These are phyloP conservation scores for Typhlomys cinereus DNA, from an alignment of 2,113 vertebrate genomes.

Conservation along the genomic window DNA sequence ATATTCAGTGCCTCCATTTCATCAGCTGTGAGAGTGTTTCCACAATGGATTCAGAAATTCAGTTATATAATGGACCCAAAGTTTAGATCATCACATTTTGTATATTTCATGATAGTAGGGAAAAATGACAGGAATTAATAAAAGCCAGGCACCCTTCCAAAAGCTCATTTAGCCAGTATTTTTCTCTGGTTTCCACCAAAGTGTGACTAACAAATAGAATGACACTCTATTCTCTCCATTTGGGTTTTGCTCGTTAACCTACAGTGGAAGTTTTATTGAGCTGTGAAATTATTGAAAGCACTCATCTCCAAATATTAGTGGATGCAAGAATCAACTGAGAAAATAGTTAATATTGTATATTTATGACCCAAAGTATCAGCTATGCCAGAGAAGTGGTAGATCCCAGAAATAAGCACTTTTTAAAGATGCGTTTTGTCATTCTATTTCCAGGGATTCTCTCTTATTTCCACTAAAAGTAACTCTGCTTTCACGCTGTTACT, in stretches of 20 bases:
- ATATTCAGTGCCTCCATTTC: not conserved
- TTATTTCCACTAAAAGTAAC: not conserved
- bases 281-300: slow-evolving; percentile 62
- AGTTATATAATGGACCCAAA: slow-evolving; percentile 24
- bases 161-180: slow-evolving; percentile 53
- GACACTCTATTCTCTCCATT: slow-evolving; percentile 46
- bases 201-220: slow-evolving; percentile 65
- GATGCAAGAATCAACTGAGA: slow-evolving; percentile 40
- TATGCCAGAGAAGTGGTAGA: not conserved
- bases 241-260: slow-evolving; percentile 60
- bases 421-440: not conserved
- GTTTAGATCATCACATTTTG: slow-evolving; percentile 58
- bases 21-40: slow-evolving; percentile 19
- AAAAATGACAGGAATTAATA: slow-evolving; percentile 54
- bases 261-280: slow-evolving; percentile 45
- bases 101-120: slow-evolving; percentile 34
- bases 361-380: not conserved
- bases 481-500: not conserved
- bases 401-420: not conserved
- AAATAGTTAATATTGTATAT: slow-evolving; percentile 48
- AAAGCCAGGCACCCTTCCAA: slow-evolving; percentile 57
- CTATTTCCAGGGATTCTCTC: not conserved
- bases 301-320: slow-evolving; percentile 56
- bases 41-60: slow-evolving; percentile 30
- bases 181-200: slow-evolving; percentile 56